Conservation (phyloP, 2,888 invertebrate genomes). For the Dicycla oo region DNA sequence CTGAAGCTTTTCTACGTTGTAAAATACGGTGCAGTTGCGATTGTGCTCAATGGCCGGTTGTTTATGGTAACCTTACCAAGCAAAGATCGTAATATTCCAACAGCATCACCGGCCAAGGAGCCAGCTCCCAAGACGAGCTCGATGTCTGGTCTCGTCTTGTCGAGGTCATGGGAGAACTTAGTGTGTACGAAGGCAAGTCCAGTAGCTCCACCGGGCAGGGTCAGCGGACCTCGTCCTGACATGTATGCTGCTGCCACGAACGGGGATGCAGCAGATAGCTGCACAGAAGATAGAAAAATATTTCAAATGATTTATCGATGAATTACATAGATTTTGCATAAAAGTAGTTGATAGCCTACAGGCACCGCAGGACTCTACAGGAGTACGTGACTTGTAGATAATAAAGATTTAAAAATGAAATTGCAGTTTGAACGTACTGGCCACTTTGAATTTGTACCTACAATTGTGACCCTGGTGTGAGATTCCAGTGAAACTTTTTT, state of each 20-base stretch:
- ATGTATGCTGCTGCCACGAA: slow-evolving; percentile 91
- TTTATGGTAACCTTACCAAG: slow-evolving; percentile 84
- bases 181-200: slow-evolving; percentile 94
- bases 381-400: not conserved
- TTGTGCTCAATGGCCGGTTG: not conserved
- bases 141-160: slow-evolving; percentile 94
- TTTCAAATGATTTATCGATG: not conserved
- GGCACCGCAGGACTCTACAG: not conserved
- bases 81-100: slow-evolving; percentile 92
- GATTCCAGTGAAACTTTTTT: too few species aligned
- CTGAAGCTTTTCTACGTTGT: slow-evolving; percentile 2
- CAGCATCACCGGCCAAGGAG: slow-evolving; percentile 93
- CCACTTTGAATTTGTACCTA: too few species aligned
- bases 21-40: slow-evolving; percentile 4
- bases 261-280: slow-evolving; percentile 87
- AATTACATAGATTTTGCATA: not conserved
- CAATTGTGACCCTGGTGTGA: too few species aligned
- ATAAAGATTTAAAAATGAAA: too few species aligned
- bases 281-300: slow-evolving; percentile 13
- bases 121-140: slow-evolving; percentile 95
- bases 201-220: slow-evolving; percentile 94
- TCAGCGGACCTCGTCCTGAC: slow-evolving; percentile 92
- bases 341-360: not conserved
- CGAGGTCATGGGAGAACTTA: slow-evolving; percentile 89
- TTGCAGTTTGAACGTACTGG: too few species aligned